Base-by-base conservation (phyloP, 1,140 invertebrate genomes). In the Drosophila ogumai region DNA sequence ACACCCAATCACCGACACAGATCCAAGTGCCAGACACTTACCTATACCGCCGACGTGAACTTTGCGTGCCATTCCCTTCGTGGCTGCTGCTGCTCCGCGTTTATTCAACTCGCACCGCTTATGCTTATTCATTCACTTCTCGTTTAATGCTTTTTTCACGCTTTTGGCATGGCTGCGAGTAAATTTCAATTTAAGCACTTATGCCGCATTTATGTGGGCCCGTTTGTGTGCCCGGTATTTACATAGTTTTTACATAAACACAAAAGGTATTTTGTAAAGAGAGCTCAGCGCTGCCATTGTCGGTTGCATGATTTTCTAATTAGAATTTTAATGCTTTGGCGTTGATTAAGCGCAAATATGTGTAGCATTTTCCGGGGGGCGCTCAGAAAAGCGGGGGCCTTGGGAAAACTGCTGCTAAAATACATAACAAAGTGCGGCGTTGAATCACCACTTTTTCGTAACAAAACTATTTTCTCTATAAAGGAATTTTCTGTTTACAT, bases 181-280 rank as follows among this genome's bases (percentile, higher is more conserved):
- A 71, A 72, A 50, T 72, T 69, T 72, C 54, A 72, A 72, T 72
- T 72, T 4, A 31, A 54, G 52, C 50, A 69, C 66, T 69, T 66
- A 43, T 36, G 60, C 65, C 25, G 28, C 59, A 31, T 63, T 64
- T 66, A 64, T 64, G 43, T 67, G 65, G 60, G 60, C 28, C n/a
- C 17, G 64, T 40, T 22, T 52, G 31, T 44, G 55, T 57, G 38
- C 32, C 15, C 13, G 19, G 40, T 43, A 65, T 72, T 81, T 81
- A 76, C 79, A 81, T 81, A 61, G 56, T 72, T 76, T 80, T 75
- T 61, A 71, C 57, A 60, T 71, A 58, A 73, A 82, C 81, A 74
- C 74, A 82, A 60, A n/a, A 49, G 74, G 36, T 22, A 82, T 78
- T 81, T 78, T 72, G 50, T 81, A 73, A 65, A 34, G 34, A 38